A percentile compares a stretch with the other conserved stretches of the same genome.
Conservation (phyloP, 2,888 invertebrate genomes). For the Drosophila subsilvestris region DNA sequence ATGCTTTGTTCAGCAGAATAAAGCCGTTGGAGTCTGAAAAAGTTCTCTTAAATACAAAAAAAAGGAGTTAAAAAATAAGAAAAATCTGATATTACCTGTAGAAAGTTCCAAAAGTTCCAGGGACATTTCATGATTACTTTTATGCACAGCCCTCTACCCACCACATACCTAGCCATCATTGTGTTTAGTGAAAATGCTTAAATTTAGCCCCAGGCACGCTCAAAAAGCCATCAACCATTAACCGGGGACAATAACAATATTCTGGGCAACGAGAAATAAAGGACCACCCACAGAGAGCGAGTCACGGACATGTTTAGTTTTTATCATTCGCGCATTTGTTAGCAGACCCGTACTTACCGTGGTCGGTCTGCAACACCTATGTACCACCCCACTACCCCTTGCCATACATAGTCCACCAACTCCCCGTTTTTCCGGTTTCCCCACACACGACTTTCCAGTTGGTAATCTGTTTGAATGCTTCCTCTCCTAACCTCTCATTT, state of each 20-base stretch:
- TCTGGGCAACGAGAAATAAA: constrained; percentile 24
- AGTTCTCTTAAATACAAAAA: not conserved
- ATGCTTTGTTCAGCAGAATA: not conserved
- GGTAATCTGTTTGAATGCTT: constrained; percentile 35
- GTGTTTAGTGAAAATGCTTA: constrained; percentile 42
- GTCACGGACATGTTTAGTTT: constrained; percentile 59
- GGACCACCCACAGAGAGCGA: constrained; percentile 15
- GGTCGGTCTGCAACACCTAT: not conserved
- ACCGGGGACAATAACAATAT: constrained; percentile 10
- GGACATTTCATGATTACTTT: not conserved
- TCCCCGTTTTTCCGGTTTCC: constrained; percentile 10
- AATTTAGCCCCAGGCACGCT: constrained; percentile 44
- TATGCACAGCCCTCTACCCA: no score
- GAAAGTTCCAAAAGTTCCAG: not conserved
- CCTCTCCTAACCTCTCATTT: constrained; percentile 13
- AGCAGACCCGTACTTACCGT: constrained; percentile 36
- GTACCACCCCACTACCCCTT: not conserved
- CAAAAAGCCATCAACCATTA: constrained; percentile 30
- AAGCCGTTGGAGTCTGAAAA: not conserved
- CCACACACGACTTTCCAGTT: constrained; percentile 3
- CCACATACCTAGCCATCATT: not conserved
- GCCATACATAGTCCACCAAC: not conserved
- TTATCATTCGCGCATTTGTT: constrained; percentile 56
- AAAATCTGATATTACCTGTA: not conserved
- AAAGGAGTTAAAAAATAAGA: not conserved